Base-by-base conservation (phyloP, 2,888 invertebrate genomes). In the Hoplodrina blanda region DNA sequence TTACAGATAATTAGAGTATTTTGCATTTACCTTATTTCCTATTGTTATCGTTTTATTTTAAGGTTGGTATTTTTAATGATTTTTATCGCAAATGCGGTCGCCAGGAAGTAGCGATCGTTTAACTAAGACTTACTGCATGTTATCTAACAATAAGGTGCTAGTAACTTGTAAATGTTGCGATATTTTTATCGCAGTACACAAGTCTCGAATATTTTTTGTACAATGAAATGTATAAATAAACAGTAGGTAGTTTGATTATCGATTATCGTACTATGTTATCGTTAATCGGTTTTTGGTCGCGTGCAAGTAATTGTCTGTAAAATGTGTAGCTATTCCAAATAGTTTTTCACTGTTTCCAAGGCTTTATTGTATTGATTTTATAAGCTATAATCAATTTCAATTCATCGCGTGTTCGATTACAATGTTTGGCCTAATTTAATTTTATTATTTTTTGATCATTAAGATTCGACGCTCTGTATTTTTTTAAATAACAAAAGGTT, bases 221-320 rank as follows among this genome's bases (percentile, higher is more conserved):
- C 17, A 49, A 13, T 70, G 19, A 59, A 60, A 20, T 61, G 19
- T 50, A 41, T 41, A 20, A 60, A 46, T 46, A 46, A 44, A 55
- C 20, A 30, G 11, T 52, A 46, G 17, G 46, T 46, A 52, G 17
- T 44, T 49, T 54, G 5, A 75, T 25, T 75, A 19, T 19, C 33
- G 17, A 37, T 59, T 53, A 65, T 72, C 46, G 3, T 13, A 17
- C 7, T 50, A 17, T 41, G 11, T 56, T 59, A 74, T 54, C 57
- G 30, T n/a, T 11, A 37, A 62, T 62, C 30, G 56, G 13, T 19
- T 57, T 37, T 69, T 7, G 25, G 25, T 76, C 52, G 56, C 77
- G 71, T 76, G 73, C 56, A 20, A 15, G 37, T 73, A 73, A 69
- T 76, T 53, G n/a, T 15, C 25, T 37, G 15, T 50, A 37, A 46